Evolutionary conservation across 1,140 invertebrate species (phyloP).

Genomic region (Trachelipus rathkii): DNA sequence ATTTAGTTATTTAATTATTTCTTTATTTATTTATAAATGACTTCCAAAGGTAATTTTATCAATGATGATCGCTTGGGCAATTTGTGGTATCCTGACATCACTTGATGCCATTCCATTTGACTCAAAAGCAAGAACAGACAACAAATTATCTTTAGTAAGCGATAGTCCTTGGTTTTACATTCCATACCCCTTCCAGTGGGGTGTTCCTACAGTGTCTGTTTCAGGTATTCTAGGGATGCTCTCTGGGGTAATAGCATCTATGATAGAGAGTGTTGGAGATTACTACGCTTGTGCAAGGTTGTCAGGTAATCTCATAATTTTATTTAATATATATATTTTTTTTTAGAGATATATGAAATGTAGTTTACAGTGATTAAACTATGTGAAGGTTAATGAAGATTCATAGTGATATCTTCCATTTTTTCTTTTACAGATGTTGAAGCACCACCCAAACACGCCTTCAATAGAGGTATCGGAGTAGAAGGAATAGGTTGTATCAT

Average conservation of each 20-base stretch:
- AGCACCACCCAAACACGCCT: constrained; percentile 75
- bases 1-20: too few species aligned
- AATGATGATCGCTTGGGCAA: constrained; percentile 71
- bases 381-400: too few species aligned
- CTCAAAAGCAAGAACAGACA: constrained; percentile 72
- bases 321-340: too few species aligned
- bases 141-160: constrained; percentile 56
- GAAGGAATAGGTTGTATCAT: constrained; percentile 78
- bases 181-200: constrained; percentile 63
- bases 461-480: constrained; percentile 77
- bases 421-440: constrained; percentile 59
- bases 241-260: constrained; percentile 73
- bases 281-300: constrained; percentile 35
- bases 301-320: constrained; percentile 47
- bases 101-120: constrained; percentile 61
- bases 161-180: constrained; percentile 22
- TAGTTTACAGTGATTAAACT: too few species aligned
- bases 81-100: constrained; percentile 69
- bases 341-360: too few species aligned
- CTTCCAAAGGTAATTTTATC: constrained; percentile 66
- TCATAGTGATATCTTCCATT: too few species aligned
- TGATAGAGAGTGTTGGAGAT: constrained; percentile 29
- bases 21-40: too few species aligned
- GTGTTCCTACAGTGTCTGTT: constrained; percentile 68
- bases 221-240: constrained; percentile 76